phyloP scores from a whole-genome alignment of 1,140 invertebrate genomes.

The Mercenaria mercenaria region DNA sequence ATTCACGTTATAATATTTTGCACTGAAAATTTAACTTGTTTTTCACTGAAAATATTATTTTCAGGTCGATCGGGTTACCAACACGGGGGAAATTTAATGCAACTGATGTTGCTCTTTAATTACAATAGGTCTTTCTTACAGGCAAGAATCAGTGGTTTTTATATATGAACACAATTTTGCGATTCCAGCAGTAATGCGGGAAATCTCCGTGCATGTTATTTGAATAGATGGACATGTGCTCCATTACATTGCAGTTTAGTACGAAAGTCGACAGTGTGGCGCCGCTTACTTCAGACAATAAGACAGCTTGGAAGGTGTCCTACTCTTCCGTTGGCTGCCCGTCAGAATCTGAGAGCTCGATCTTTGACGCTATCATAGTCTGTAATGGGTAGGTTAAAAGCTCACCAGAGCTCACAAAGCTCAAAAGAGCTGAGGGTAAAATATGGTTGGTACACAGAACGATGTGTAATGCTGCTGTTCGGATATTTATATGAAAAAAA shows the following conservation, averaged over 20 bases:
- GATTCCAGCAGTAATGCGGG: background rate
- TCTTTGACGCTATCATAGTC: conserved; percentile 91
- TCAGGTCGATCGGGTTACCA: background rate
- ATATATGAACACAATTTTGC: background rate
- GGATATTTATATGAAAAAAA: too few relatives aligned
- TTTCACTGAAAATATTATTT: conserved; percentile 2
- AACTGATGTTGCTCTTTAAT: background rate
- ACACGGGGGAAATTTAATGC: background rate
- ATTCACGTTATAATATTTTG: too few relatives aligned
- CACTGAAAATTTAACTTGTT: too few relatives aligned
- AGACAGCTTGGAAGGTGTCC: conserved; percentile 76
- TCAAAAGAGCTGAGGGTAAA: background rate
- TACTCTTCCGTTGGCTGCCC: conserved; percentile 59
- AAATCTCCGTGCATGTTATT: background rate
- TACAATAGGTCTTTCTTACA: background rate
- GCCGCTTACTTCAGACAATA: conserved; percentile 5
- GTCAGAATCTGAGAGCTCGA: conserved; percentile 24
- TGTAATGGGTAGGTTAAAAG: conserved; percentile 91
- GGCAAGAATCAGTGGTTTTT: conserved; percentile 21
- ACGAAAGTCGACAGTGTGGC: conserved; percentile 60
- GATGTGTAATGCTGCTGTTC: background rate
- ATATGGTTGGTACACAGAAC: background rate
- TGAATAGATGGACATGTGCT: conserved; percentile 20
- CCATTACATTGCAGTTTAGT: conserved; percentile 65
- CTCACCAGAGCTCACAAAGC: background rate